Conservation (phyloP, 92 coral and sea anemone genomes). For the Zoanthus gigantus region DNA sequence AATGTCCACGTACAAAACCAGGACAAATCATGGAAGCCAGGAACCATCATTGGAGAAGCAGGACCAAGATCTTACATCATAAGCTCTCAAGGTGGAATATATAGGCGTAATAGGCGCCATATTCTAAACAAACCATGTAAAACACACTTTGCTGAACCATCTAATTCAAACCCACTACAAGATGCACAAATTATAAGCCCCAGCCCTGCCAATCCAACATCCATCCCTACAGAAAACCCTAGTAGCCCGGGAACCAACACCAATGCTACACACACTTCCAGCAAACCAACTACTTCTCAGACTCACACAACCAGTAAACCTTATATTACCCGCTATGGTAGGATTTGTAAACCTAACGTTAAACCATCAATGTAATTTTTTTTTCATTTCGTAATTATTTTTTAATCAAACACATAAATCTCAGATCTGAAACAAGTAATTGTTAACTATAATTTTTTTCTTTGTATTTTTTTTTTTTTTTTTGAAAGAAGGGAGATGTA, state of each 20-base stretch:
- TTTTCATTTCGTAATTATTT: too few species aligned
- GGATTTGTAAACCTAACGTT: too few species aligned
- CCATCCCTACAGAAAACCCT: background rate
- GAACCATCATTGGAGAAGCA: conserved; percentile 21
- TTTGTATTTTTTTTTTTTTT: too few species aligned
- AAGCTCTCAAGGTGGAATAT: conserved; percentile 21
- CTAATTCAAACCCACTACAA: background rate
- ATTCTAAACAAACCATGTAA: conserved; percentile 25
- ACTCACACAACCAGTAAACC: too few species aligned
- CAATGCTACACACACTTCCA: too few species aligned
- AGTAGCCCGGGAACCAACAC: background rate
- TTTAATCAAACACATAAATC: too few species aligned
- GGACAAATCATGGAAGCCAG: conserved; percentile 25
- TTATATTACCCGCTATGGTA: too few species aligned
- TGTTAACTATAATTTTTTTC: too few species aligned
- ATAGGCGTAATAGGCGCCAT: conserved; percentile 21
- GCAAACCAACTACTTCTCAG: too few species aligned
- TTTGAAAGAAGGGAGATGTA: too few species aligned
- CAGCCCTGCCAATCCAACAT: background rate
- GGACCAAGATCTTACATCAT: conserved; percentile 19
- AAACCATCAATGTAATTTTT: too few species aligned
- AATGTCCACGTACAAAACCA: conserved; percentile 19
- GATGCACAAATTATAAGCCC: conserved; percentile 2
- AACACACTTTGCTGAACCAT: background rate
- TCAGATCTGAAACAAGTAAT: too few species aligned